Conservation (phyloP, 2,797 vertebrate species). For the Myoxocephalus aenaeus region DNA sequence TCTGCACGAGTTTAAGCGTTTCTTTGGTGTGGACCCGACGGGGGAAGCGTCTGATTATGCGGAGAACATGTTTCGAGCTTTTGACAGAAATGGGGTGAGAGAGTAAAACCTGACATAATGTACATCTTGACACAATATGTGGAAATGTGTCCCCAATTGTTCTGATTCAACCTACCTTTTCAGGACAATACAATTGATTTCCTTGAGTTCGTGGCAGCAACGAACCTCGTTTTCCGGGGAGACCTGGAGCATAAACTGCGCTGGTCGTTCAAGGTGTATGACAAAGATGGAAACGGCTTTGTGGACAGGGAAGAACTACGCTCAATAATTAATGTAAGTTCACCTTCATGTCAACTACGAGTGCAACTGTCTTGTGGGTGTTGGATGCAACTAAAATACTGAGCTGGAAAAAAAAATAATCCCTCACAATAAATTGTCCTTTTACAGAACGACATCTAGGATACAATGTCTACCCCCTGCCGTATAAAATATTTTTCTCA, state of each 20-base stretch:
- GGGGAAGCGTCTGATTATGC: constrained; percentile 82
- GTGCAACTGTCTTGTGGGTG: neutral
- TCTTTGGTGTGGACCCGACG: constrained; percentile 80
- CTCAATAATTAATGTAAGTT: constrained; percentile 82
- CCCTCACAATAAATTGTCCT: neutral
- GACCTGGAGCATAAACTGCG: constrained; percentile 81
- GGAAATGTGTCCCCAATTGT: neutral
- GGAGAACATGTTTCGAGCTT: constrained; percentile 82
- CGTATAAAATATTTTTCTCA: neutral
- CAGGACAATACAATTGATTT: constrained; percentile 84
- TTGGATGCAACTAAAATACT: neutral
- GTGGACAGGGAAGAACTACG: constrained; percentile 77
- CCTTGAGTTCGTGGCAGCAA: constrained; percentile 82
- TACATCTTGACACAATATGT: neutral
- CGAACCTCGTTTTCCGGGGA: constrained; percentile 82
- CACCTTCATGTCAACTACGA: neutral
- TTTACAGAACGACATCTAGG: neutral
- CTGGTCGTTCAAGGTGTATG: constrained; percentile 85
- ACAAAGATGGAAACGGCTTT: constrained; percentile 79
- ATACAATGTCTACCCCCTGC: neutral
- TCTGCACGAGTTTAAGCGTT: constrained; percentile 84
- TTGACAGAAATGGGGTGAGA: constrained; percentile 86
- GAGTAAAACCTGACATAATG: neutral
- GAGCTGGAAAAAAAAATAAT: neutral
- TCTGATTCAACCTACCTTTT: constrained; percentile 18